phyloP scores from a whole-genome alignment of 2,888 invertebrate genomes.

The Malthinus flaveolus region DNA sequence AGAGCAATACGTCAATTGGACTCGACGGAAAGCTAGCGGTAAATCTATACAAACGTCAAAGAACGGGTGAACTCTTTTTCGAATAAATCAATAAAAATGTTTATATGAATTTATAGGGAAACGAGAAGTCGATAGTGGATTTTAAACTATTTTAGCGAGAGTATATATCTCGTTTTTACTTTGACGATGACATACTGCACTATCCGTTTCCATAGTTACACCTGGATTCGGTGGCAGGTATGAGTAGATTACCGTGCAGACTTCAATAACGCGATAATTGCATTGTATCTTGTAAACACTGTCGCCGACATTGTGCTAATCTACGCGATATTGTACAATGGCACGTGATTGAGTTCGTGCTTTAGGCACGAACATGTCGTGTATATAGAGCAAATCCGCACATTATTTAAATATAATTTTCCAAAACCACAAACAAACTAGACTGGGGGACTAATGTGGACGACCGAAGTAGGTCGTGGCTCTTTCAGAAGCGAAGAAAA shows the following conservation, averaged over 20 bases:
- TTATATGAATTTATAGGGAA: conserved; percentile 44
- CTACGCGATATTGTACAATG: conserved; percentile 33
- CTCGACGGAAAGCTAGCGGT: conserved; percentile 35
- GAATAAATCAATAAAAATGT: conserved; percentile 44
- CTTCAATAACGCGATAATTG: conserved; percentile 43
- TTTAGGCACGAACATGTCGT: not conserved
- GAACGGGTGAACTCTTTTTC: conserved; percentile 40
- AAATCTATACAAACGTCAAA: conserved; percentile 48
- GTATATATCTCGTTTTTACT: conserved; percentile 19
- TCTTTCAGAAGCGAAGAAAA: no score
- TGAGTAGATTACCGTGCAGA: conserved; percentile 33
- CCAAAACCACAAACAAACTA: no score
- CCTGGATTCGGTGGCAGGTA: conserved; percentile 32
- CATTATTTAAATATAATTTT: no score
- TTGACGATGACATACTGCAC: conserved; percentile 40
- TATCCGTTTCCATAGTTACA: conserved; percentile 34
- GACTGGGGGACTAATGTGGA: no score
- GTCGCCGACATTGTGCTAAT: conserved; percentile 39
- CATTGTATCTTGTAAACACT: conserved; percentile 44
- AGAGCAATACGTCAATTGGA: conserved; percentile 32
- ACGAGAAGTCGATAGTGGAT: conserved; percentile 44
- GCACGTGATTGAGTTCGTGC: conserved; percentile 28
- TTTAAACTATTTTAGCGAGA: conserved; percentile 46
- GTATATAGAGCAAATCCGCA: not conserved
- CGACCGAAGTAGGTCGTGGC: no score